A percentile compares a stretch with the other conserved stretches of the same genome.
phyloP scores from a whole-genome alignment of 2,797 vertebrate genomes.

The Rhadinocentrus ornatus region DNA sequence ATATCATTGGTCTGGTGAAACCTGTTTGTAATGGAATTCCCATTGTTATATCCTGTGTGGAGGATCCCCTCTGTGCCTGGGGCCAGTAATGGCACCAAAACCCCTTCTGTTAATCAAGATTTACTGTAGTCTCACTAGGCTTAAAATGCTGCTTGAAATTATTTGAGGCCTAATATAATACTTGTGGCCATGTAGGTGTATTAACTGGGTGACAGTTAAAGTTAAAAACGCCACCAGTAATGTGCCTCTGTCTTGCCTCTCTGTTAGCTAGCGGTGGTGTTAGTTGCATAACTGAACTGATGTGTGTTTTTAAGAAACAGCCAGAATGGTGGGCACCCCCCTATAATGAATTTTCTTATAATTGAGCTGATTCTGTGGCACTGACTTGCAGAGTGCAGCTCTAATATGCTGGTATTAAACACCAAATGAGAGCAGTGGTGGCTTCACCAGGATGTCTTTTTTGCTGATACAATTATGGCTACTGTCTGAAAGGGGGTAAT shows the following conservation, averaged over 20 bases:
- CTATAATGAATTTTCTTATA: no score
- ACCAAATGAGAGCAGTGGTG: no score
- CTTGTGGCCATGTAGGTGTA: neutral
- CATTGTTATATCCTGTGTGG: constrained; percentile 67
- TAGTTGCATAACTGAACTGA: neutral
- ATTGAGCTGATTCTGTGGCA: no score
- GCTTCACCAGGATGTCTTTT: no score
- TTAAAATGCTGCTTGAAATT: constrained; percentile 21
- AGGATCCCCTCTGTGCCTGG: constrained; percentile 71
- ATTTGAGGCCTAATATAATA: constrained; percentile 9
- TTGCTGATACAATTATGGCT: no score
- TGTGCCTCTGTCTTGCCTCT: neutral
- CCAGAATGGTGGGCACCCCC: no score
- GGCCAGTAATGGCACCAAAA: constrained; percentile 73
- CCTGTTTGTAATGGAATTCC: constrained; percentile 81
- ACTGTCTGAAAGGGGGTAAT: no score
- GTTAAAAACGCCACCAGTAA: no score
- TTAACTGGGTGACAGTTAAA: no score
- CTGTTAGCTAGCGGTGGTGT: neutral
- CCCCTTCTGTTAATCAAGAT: constrained; percentile 51
- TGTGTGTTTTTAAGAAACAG: no score
- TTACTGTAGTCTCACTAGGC: constrained; percentile 18
- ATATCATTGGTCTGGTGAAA: constrained; percentile 70
- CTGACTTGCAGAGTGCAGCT: no score
- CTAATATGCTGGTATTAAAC: no score